Percentiles rank a stretch among this genome's conserved stretches.
These are phyloP conservation scores for Anabas testudineus DNA, from an alignment of 2,797 vertebrate genomes.

Conservation along the genomic window DNA sequence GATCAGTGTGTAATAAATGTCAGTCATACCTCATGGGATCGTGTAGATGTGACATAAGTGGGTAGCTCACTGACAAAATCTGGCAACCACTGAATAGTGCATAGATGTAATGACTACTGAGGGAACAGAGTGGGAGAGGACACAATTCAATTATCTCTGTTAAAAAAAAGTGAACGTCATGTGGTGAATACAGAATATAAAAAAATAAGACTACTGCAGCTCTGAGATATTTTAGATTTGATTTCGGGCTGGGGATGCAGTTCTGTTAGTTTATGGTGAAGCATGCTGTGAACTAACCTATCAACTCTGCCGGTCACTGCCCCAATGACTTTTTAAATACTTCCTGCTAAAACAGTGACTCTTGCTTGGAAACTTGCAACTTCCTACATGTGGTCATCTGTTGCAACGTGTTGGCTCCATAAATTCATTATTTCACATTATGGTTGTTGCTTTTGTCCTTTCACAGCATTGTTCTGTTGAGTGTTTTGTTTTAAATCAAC, in stretches of 20 bases:
- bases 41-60: conserved; percentile 51
- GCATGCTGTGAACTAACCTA: conserved; percentile 1
- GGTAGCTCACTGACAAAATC: conserved; percentile 40
- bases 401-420: conserved; percentile 4
- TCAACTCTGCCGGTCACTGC: not conserved
- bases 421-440: not conserved
- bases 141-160: conserved; percentile 14
- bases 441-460: not conserved
- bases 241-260: not conserved
- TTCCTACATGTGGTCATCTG: conserved; percentile 9
- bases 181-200: not conserved
- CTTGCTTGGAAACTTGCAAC: not conserved
- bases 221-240: not conserved
- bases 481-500: not conserved
- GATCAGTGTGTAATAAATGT: conserved; percentile 62
- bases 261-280: not conserved
- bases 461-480: not conserved
- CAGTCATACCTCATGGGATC: conserved; percentile 64
- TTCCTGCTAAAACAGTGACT: conserved; percentile 25
- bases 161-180: conserved; percentile 13
- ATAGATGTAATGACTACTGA: conserved; percentile 21
- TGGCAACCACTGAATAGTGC: conserved; percentile 40
- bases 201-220: not conserved
- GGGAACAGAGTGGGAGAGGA: not conserved
- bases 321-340: conserved; percentile 11